Evolutionary conservation across 2,888 invertebrate genomes (phyloP), one percentile per base, ranked within the genome.

Genomic region (Leptinotarsa rubiginosa): DNA sequence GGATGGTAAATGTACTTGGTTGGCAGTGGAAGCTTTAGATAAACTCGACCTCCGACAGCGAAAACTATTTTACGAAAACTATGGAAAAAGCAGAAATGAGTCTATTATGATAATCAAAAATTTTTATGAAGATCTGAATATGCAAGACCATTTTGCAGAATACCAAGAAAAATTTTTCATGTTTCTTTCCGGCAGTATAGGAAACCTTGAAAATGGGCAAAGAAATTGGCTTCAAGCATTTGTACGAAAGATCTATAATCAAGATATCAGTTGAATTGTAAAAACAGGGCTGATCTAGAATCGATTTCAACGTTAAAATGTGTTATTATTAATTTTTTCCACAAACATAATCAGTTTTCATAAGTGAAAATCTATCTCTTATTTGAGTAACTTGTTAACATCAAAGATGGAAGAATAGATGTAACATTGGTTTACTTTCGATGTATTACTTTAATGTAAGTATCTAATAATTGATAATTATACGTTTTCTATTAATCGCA

Each of bases 1-100:
- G 88, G 97, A 98, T 81, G 97, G 97, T 47, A 99, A 98, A 89
- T 99, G 98, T 88, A 93, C 97, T 0, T 99, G 99, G 99, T 89
- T 98, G 49, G 93, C 96, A 1, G 96, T 97, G 1, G 94, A 95
- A 1, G 97, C 97, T 13, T 89, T 97, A 13, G 22, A 56, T 13
- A 20, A 56, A 56, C 12, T 12, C 22, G 3, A 56, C 12, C 22
- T 20, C 18, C 22, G 20, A 3, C 56, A 18, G 56, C 56, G 18
- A 13, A 13, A 56, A 56, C 13, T 56, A 5, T 13, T 56, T 20
- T 22, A 22, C 10, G 22, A 22, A 1, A 18, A 56, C 56, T 56
- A 56, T 1, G 56, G 56, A n/a, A 56, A 56, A 22, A 4, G 22
- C 22, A 56, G 13, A 13, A 56, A 56, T 56, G 56, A 22, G 22